Evolutionary conservation across 2,113 vertebrate genomes (phyloP), one percentile per base, ranked within the genome.

Genomic region (Morone saxatilis): DNA sequence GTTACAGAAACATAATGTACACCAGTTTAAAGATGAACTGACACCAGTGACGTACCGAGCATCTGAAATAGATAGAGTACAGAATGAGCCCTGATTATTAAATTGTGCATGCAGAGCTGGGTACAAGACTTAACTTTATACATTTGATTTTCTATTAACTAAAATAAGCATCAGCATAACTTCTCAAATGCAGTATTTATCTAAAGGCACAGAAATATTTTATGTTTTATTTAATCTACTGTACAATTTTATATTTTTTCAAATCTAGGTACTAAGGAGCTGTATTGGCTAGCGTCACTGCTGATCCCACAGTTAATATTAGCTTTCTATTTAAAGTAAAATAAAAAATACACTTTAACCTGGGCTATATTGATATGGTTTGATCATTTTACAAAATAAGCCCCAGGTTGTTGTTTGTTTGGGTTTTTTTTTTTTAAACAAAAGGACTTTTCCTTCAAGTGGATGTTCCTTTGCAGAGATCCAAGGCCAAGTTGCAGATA

Each of bases 401-500:
- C 47, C 17, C 19, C 53, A 71, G 5, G 16, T 67, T 53, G 22
- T 68, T 61, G 20, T 54, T 11, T 31, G 31, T 25, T 25, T 25
- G 25, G 25, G n/a, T n/a, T n/a, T n/a, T n/a, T 25, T 25, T 25
- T 25, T 25, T 25, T 25, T 25, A 36, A 19, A 62, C 4, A 2
- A 43, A 47, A n/a, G 14, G n/a, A 36, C 25, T 20, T 62, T 56
- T 66, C 43, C 43, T 60, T 36, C 67, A 36, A 71, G 43, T 53
- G 17, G 50, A 63, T 17, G 36, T 62, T 63, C 43, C 47, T 61
- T 63, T 65, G 6, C 53, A 25, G 51, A 48, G 17, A 59, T 51
- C 51, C 50, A 80, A 41, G 54, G 65, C 73, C 70, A 81, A 47
- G 56, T 77, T 80, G 41, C 53, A 66, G 36, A 81, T 65, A 20